Percentiles rank a stretch among this genome's conserved stretches.
Evolutionary conservation across 2,888 invertebrate species (phyloP).

Genomic region (Drosophila ustulata): DNA sequence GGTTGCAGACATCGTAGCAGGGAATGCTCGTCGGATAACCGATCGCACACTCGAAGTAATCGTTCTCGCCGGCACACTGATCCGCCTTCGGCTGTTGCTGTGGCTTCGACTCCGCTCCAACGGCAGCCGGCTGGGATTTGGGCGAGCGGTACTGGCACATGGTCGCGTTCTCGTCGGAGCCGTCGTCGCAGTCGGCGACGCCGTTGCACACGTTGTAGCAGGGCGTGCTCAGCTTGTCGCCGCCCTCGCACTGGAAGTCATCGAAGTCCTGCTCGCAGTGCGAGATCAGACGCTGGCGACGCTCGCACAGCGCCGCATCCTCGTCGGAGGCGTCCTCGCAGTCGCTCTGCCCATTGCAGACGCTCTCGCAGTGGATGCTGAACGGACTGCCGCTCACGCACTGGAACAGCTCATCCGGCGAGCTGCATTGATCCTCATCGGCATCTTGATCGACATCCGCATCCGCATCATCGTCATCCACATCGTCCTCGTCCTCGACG

Average conservation of each 20-base stretch:
- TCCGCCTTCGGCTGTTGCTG: too few species aligned
- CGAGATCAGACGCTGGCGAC: background rate
- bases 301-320: conserved; percentile 15
- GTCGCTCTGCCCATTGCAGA: conserved; percentile 9
- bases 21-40: too few species aligned
- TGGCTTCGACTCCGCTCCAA: too few species aligned
- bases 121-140: background rate
- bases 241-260: conserved; percentile 26
- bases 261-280: conserved; percentile 8
- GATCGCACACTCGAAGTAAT: too few species aligned
- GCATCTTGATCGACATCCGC: background rate
- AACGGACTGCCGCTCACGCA: conserved; percentile 22
- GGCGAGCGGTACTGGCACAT: conserved; percentile 10
- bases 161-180: conserved; percentile 78
- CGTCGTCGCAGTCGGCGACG: conserved; percentile 88
- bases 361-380: background rate
- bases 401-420: background rate
- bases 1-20: too few species aligned
- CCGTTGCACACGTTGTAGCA: conserved; percentile 79
- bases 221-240: background rate
- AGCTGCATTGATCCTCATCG: conserved; percentile 1
- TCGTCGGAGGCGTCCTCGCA: conserved; percentile 41
- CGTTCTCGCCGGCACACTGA: too few species aligned
- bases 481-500: background rate
- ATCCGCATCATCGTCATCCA: background rate